phyloP scores from a whole-genome alignment of 2,888 invertebrate species.

The Drosophila buzzatii region DNA sequence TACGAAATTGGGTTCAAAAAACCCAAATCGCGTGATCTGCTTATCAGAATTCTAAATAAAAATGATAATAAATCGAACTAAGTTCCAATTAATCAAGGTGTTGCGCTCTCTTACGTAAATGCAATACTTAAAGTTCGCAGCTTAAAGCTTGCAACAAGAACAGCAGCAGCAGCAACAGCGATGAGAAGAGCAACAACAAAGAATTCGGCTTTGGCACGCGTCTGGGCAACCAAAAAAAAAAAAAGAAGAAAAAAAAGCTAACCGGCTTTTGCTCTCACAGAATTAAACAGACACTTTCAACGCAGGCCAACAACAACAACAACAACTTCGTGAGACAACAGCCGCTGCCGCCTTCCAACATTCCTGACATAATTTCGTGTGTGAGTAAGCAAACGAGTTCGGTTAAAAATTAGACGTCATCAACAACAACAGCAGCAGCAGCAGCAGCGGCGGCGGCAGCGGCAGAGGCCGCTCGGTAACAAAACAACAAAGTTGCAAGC shows the following conservation, averaged over 20 bases:
- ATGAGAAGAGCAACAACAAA: not conserved
- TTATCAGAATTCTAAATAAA: constrained; percentile 21
- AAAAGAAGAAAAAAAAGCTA: constrained; percentile 14
- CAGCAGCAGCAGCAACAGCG: not conserved
- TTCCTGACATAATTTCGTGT: constrained; percentile 80
- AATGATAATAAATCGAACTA: constrained; percentile 43
- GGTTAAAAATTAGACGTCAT: constrained; percentile 78
- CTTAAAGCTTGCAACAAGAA: constrained; percentile 14
- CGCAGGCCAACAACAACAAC: constrained; percentile 39
- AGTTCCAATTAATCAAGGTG: constrained; percentile 40
- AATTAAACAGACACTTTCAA: constrained; percentile 60
- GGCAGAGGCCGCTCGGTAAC: constrained; percentile 18
- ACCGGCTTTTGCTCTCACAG: constrained; percentile 65
- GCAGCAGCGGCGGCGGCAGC: constrained; percentile 25
- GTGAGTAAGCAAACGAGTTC: constrained; percentile 81
- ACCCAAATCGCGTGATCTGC: constrained; percentile 63
- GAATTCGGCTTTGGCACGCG: constrained; percentile 59
- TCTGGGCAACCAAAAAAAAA: constrained; percentile 32
- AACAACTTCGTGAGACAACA: constrained; percentile 44
- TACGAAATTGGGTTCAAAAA: constrained; percentile 52
- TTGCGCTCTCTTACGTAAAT: constrained; percentile 6
- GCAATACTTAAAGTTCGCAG: constrained; percentile 10
- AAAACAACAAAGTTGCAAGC: constrained; percentile 38
- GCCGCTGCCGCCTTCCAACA: constrained; percentile 58
- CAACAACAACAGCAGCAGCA: constrained; percentile 50